These are phyloP conservation scores for Scomber colias DNA, from an alignment of 2,113 vertebrate genomes.

Conservation along the genomic window DNA sequence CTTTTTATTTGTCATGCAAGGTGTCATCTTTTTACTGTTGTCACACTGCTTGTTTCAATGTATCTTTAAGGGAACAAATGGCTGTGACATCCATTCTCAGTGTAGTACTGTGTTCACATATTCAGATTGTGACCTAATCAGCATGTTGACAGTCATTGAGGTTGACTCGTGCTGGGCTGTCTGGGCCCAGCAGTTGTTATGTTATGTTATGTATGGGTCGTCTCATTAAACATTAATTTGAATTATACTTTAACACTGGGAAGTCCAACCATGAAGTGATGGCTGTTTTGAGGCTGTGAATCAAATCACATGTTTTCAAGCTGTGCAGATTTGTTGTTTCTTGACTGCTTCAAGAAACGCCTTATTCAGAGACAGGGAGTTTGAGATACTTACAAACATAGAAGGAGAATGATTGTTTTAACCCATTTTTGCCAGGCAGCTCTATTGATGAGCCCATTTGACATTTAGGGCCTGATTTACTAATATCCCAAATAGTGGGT, in stretches of 20 bases:
- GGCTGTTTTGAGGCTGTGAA: conserved; percentile 8
- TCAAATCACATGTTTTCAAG: conserved; percentile 23
- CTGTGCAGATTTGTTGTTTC: conserved; percentile 1
- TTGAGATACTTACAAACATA: conserved; percentile 10
- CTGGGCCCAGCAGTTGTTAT: conserved; percentile 1
- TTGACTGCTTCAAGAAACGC: not conserved
- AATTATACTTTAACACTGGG: conserved; percentile 32
- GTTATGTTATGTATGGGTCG: not conserved
- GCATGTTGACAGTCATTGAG: conserved; percentile 30
- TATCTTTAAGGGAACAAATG: conserved; percentile 12
- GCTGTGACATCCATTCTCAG: conserved; percentile 4
- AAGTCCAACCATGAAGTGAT: not conserved
- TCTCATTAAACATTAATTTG: conserved; percentile 38
- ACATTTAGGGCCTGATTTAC: not conserved
- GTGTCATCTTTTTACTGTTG: conserved; percentile 17
- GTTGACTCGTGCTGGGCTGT: not conserved
- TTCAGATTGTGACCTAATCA: conserved; percentile 25
- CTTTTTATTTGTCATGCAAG: not conserved
- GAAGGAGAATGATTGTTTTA: not conserved
- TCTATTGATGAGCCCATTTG: not conserved
- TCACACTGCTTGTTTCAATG: not conserved
- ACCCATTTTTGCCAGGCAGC: not conserved
- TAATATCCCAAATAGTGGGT: too few relatives aligned
- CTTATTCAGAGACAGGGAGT: not conserved
- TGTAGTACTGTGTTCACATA: conserved; percentile 21